Base-by-base conservation (phyloP, 2,113 vertebrate genomes). In the Hymenochirus boettgeri region DNA sequence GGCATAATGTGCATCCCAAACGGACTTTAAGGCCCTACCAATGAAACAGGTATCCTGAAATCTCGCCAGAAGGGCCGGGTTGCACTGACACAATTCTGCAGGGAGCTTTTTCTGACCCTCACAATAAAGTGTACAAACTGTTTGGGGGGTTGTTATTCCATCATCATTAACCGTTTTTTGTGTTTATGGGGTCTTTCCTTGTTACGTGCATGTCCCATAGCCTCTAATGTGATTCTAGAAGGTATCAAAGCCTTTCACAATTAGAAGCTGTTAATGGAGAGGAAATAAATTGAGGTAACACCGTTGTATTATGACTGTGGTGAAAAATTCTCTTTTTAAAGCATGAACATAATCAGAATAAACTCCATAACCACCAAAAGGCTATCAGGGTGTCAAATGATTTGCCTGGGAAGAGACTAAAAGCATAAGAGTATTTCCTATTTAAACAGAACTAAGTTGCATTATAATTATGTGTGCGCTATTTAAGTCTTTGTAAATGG, bases 171-270 rank as follows among this genome's bases (percentile, higher is more conserved):
- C n/a, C 58, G 26, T 53, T 33, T 59, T 45, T 53, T 29, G 46
- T 60, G 46, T 66, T 13, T 6, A 13, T 23, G 47, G 24, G 65
- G 65, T 67, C 65, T 60, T 67, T 67, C 31, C 51, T 69, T 69
- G 22, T 18, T 60, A 21, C 11, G 48, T 18, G 57, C 65, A 69
- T 69, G 65, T 60, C 48, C 65, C 31, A 58, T 58, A 51, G 24
- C 18, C 57, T 69, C 48, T 69, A 46, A 69, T 48, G 53, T 31
- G 35, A 23, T 33, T 60, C n/a, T 31, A 13, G 23, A 12, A 17
- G 33, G 53, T 60, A 27, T 56, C 53, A 57, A 60, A 45, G 24
- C 33, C 19, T 17, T 42, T 33, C 29, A 39, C 64, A 37, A n/a
- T 42, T 42, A 42, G 5, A n/a, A n/a, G 39, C 39, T n/a, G 5